Evolutionary conservation across 2,797 vertebrate species (phyloP).

Genomic region (Schizopygopsis pylzovi): DNA sequence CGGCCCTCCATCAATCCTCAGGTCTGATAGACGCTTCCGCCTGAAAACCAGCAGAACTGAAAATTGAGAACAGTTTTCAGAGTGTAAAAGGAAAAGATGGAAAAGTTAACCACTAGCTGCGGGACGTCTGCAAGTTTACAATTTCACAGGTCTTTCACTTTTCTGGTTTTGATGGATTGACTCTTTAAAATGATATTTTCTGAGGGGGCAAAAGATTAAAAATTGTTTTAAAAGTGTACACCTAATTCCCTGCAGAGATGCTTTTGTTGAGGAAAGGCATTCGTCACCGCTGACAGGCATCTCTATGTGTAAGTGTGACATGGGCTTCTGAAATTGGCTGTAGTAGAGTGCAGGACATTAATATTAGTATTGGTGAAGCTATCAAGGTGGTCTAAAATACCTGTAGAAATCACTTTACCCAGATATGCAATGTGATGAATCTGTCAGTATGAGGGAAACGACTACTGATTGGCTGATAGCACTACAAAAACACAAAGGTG

Average conservation of each 20-base stretch:
- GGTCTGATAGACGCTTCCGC: slow-evolving; percentile 33
- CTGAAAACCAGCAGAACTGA: slow-evolving; percentile 2
- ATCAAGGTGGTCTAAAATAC: not conserved
- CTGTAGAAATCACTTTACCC: not conserved
- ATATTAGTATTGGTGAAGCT: not conserved
- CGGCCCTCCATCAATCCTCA: slow-evolving; percentile 21
- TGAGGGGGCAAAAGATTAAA: slow-evolving; percentile 25
- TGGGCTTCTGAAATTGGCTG: too few species aligned
- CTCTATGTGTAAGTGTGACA: slow-evolving; percentile 57
- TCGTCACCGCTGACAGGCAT: slow-evolving; percentile 46
- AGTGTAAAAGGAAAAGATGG: slow-evolving; percentile 7
- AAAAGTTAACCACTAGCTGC: slow-evolving; percentile 31
- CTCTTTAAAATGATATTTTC: slow-evolving; percentile 40
- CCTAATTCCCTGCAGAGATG: slow-evolving; percentile 24
- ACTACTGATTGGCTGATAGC: not conserved
- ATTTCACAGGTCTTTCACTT: slow-evolving; percentile 35
- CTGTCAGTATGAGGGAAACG: not conserved
- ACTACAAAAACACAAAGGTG: not conserved
- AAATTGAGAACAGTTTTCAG: slow-evolving; percentile 35
- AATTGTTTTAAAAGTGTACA: slow-evolving; percentile 27
- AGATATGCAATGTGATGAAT: not conserved
- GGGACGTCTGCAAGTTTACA: slow-evolving; percentile 24
- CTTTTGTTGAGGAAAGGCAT: slow-evolving; percentile 43
- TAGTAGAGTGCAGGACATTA: not conserved
- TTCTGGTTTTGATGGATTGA: slow-evolving; percentile 41